phyloP scores from a whole-genome alignment of 2,113 vertebrate species.

The Stegostoma tigrinum region DNA sequence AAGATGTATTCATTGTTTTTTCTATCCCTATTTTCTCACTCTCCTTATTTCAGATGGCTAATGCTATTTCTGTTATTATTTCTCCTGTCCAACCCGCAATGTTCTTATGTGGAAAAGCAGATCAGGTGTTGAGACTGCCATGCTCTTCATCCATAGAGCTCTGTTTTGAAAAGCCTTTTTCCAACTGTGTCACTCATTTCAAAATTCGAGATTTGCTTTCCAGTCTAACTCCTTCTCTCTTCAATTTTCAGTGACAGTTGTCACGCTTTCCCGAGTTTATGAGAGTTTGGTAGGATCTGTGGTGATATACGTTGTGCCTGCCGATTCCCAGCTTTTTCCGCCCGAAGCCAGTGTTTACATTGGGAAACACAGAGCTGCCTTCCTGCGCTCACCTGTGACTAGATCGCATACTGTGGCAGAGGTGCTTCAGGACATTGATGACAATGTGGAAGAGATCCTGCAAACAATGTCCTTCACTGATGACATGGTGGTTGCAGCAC shows the following conservation, averaged over 20 bases:
- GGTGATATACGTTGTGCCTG: constrained; percentile 72
- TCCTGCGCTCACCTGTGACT: constrained; percentile 50
- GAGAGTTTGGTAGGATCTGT: constrained; percentile 66
- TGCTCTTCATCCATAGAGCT: not conserved
- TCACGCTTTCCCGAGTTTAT: constrained; percentile 58
- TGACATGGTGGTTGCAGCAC: constrained; percentile 62
- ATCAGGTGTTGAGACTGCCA: not conserved
- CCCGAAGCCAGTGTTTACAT: constrained; percentile 72
- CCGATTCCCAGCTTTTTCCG: constrained; percentile 66
- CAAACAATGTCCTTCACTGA: constrained; percentile 81
- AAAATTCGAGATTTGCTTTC: not conserved
- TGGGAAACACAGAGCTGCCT: constrained; percentile 69
- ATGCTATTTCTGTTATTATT: too few species aligned
- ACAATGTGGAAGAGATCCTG: constrained; percentile 58
- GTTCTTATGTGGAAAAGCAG: too few species aligned
- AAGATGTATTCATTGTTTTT: too few species aligned
- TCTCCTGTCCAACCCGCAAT: too few species aligned
- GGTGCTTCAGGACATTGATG: constrained; percentile 53
- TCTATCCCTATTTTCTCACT: too few species aligned
- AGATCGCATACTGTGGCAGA: constrained; percentile 46
- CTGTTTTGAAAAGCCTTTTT: not conserved
- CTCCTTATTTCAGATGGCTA: too few species aligned
- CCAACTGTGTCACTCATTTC: not conserved
- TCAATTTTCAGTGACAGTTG: constrained; percentile 63
- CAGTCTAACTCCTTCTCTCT: not conserved